Evolutionary conservation across 1,140 invertebrate genomes (phyloP).

Genomic region (Pseudomyrmex pallidus): DNA sequence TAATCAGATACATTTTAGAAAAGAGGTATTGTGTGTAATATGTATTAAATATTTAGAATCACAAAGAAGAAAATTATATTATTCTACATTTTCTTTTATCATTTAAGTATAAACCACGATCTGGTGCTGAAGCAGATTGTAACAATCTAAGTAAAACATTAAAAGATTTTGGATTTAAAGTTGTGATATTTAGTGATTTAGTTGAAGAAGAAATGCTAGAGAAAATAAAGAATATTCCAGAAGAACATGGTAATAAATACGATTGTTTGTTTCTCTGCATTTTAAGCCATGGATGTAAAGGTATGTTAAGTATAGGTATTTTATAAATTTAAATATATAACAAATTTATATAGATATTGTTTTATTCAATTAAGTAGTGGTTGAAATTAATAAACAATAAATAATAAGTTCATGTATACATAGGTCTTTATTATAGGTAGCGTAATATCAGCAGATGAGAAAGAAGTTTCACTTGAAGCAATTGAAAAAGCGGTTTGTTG

Average conservation of each 20-base stretch:
- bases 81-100: slow-evolving; percentile 37
- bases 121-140: slow-evolving; percentile 59
- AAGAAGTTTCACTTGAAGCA: slow-evolving; percentile 58
- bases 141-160: slow-evolving; percentile 66
- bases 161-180: slow-evolving; percentile 62
- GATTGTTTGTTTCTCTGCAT: slow-evolving; percentile 74
- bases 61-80: neutral
- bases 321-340: neutral
- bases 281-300: slow-evolving; percentile 73
- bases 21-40: slow-evolving; percentile 49
- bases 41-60: neutral
- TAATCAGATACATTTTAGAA: slow-evolving; percentile 68
- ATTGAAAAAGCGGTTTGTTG: slow-evolving; percentile 67
- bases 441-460: slow-evolving; percentile 64
- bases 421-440: slow-evolving; percentile 56
- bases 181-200: slow-evolving; percentile 44
- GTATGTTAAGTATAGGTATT: slow-evolving; percentile 41
- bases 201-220: slow-evolving; percentile 54
- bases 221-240: slow-evolving; percentile 52
- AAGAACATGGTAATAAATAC: slow-evolving; percentile 50
- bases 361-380: neutral
- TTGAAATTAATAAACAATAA: neutral
- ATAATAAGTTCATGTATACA: slow-evolving; percentile 12
- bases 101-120: slow-evolving; percentile 67
- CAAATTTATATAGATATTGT: neutral